These are phyloP conservation scores for Nomada lathburiana DNA, from an alignment of 2,888 invertebrate genomes.

Conservation along the genomic window DNA sequence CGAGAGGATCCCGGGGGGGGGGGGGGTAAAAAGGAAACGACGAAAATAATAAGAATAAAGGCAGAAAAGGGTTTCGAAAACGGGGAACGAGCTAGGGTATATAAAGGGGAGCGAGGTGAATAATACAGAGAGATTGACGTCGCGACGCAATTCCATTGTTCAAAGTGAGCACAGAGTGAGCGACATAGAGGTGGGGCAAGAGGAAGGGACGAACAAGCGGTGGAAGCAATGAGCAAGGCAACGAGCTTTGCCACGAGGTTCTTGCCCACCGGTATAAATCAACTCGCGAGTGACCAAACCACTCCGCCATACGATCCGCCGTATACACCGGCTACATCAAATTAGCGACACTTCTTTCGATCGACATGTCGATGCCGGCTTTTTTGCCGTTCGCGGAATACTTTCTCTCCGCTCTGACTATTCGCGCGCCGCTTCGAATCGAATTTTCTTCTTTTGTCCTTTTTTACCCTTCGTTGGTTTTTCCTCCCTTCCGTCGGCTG, in stretches of 20 bases:
- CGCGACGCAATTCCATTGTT: slow-evolving; percentile 83
- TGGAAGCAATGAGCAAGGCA: slow-evolving; percentile 75
- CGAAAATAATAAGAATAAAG: slow-evolving; percentile 8
- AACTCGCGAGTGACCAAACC: slow-evolving; percentile 72
- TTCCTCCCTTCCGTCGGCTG: too few relatives aligned
- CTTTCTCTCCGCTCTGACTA: slow-evolving; percentile 51
- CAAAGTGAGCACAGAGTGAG: slow-evolving; percentile 70
- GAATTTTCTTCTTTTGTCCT: slow-evolving; percentile 6
- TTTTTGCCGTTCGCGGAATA: slow-evolving; percentile 48
- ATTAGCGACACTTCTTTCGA: slow-evolving; percentile 65
- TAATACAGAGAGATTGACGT: slow-evolving; percentile 83
- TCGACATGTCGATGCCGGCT: slow-evolving; percentile 50
- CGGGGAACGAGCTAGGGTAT: slow-evolving; percentile 58
- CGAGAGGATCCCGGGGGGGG: not conserved
- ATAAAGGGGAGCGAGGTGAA: slow-evolving; percentile 78
- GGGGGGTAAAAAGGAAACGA: slow-evolving; percentile 8
- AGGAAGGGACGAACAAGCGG: slow-evolving; percentile 16
- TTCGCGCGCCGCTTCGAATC: slow-evolving; percentile 37
- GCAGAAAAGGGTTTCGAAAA: slow-evolving; percentile 41
- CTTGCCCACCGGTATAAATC: slow-evolving; percentile 80
- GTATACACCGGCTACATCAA: slow-evolving; percentile 59
- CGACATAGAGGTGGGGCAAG: not conserved
- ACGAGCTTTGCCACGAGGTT: slow-evolving; percentile 74
- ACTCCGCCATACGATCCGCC: slow-evolving; percentile 54
- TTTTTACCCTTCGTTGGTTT: not conserved